These are phyloP conservation scores for Nothoprocta pentlandii DNA, from an alignment of 2,113 vertebrate species.

Conservation along the genomic window DNA sequence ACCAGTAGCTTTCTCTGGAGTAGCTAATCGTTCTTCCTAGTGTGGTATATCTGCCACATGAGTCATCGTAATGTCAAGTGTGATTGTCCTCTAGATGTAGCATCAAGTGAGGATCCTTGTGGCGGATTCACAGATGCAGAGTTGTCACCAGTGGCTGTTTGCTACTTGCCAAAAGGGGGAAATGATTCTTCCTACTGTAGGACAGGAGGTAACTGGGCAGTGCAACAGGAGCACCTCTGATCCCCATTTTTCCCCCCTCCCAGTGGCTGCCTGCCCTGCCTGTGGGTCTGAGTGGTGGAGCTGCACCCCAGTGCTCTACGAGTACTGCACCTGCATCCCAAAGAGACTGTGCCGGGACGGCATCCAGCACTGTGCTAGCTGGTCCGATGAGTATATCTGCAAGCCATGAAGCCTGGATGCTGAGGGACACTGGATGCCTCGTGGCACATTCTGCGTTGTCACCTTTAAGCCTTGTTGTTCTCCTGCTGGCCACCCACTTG, in stretches of 20 bases:
- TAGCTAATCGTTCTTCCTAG: neutral
- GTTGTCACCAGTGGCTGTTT: neutral
- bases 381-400: conserved; percentile 82
- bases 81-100: neutral
- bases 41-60: neutral
- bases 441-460: neutral
- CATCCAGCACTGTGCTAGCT: conserved; percentile 78
- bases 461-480: neutral
- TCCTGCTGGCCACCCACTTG: accelerated
- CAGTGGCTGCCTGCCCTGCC: conserved; percentile 70
- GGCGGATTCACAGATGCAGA: neutral
- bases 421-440: neutral
- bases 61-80: accelerated
- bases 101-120: neutral
- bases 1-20: neutral
- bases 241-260: neutral
- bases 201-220: neutral
- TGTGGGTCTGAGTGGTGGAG: conserved; percentile 79
- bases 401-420: neutral
- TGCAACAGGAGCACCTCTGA: neutral
- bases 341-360: conserved; percentile 73
- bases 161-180: neutral
- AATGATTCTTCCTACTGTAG: accelerated
- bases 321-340: conserved; percentile 81
- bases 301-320: conserved; percentile 71